phyloP scores from a whole-genome alignment of 1,140 invertebrate genomes.

The Hetaerina americana region DNA sequence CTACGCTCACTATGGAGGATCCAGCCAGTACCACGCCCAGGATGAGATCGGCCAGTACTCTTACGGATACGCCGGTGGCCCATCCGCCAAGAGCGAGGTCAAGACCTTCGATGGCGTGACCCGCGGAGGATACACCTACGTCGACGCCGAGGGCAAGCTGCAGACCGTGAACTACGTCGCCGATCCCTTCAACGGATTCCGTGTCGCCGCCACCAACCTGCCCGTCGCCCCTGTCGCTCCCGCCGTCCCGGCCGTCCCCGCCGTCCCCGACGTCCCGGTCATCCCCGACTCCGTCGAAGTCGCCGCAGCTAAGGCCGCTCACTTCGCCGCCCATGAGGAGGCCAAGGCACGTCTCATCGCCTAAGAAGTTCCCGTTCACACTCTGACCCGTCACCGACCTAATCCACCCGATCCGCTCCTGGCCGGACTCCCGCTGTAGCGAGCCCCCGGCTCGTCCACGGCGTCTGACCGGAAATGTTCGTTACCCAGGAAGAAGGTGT shows the following conservation, averaged over 20 bases:
- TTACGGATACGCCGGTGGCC: conserved; percentile 24
- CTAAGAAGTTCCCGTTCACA: no score
- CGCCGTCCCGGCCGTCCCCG: conserved; percentile 12
- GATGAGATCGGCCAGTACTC: conserved; percentile 22
- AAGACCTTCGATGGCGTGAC: conserved; percentile 24
- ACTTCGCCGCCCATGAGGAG: conserved; percentile 20
- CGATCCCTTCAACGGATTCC: conserved; percentile 44
- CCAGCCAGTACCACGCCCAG: conserved; percentile 27
- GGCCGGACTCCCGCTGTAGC: no score
- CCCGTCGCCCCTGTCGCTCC: conserved; percentile 27
- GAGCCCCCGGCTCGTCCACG: no score
- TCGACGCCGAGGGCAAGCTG: conserved; percentile 32
- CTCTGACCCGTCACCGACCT: no score
- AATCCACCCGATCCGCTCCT: no score
- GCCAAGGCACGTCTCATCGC: conserved; percentile 8
- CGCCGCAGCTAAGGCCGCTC: conserved; percentile 20
- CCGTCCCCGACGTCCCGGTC: conserved; percentile 11
- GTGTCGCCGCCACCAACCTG: conserved; percentile 46
- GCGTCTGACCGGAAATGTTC: no score
- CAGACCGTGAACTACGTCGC: conserved; percentile 39
- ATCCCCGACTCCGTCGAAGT: conserved; percentile 18
- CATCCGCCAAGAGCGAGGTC: conserved; percentile 21
- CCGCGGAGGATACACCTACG: conserved; percentile 30
- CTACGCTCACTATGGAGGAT: conserved; percentile 15
- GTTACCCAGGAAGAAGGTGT: no score